These are phyloP conservation scores for Numenius arquata DNA, from an alignment of 2,113 vertebrate genomes.

Conservation along the genomic window DNA sequence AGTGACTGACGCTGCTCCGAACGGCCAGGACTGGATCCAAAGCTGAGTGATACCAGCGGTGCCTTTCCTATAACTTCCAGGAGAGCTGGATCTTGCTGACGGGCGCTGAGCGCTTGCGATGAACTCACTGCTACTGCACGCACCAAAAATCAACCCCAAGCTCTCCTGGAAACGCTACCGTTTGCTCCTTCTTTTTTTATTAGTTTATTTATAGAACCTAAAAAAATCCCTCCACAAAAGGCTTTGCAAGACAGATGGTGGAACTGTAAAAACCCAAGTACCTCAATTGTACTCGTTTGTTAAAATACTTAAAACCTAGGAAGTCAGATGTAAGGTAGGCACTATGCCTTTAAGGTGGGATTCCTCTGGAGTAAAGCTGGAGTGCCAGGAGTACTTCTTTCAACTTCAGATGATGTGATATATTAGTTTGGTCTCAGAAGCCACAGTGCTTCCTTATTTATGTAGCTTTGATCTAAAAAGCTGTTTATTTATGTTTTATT, in stretches of 20 bases:
- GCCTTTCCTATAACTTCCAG: neutral
- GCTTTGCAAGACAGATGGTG: neutral
- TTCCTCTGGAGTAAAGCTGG: neutral
- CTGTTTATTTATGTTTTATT: slow-evolving; percentile 77
- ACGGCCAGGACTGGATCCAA: neutral
- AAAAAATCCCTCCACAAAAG: neutral
- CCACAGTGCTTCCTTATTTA: slow-evolving; percentile 53
- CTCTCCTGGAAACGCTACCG: neutral
- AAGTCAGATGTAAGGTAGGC: neutral
- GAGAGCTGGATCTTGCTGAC: neutral
- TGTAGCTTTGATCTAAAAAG: slow-evolving; percentile 72
- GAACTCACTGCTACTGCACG: accelerated
- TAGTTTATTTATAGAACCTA: neutral
- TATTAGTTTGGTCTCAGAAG: slow-evolving; percentile 63
- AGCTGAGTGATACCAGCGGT: neutral
- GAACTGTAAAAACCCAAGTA: neutral
- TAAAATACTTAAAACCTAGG: neutral
- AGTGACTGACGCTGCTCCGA: neutral
- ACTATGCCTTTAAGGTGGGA: neutral
- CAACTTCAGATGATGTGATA: neutral
- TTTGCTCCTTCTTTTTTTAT: neutral
- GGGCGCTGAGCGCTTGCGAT: accelerated
- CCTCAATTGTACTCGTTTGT: neutral
- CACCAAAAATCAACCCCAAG: accelerated
- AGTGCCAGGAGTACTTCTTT: neutral